A percentile compares a stretch with the other conserved stretches of the same genome.
These are phyloP conservation scores for Rhinophrynus dorsalis DNA, from an alignment of 2,797 vertebrate genomes.

Conservation along the genomic window DNA sequence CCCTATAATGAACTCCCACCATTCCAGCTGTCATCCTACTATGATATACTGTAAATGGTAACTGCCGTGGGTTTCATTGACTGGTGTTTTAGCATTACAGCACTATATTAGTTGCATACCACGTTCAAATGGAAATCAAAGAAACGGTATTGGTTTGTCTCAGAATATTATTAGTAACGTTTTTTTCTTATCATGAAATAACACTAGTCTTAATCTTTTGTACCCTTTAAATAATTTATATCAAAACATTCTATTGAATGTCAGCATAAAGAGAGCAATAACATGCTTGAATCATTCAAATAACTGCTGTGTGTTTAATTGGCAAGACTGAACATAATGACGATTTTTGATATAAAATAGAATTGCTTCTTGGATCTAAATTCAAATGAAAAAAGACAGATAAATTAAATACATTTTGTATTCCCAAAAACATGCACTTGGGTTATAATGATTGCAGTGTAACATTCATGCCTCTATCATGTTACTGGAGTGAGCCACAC, in stretches of 20 bases:
- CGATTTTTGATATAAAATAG: conserved; percentile 26
- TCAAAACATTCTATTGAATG: conserved; percentile 49
- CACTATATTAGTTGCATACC: conserved; percentile 66
- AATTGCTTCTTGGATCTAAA: conserved; percentile 21
- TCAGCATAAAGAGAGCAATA: conserved; percentile 44
- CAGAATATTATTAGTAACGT: conserved; percentile 56
- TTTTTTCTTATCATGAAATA: conserved; percentile 48
- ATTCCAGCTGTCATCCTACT: conserved; percentile 71
- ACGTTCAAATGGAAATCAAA: conserved; percentile 66
- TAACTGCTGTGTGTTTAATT: conserved; percentile 18
- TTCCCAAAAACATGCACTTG: too few relatives aligned
- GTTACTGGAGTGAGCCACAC: too few relatives aligned
- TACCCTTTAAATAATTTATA: conserved; percentile 43
- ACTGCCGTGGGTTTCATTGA: conserved; percentile 68
- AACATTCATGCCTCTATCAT: too few relatives aligned
- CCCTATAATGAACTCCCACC: conserved; percentile 83
- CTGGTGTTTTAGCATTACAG: conserved; percentile 64
- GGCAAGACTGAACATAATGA: conserved; percentile 12
- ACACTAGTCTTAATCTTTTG: conserved; percentile 50
- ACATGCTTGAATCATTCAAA: conserved; percentile 29
- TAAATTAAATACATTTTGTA: conserved; percentile 15
- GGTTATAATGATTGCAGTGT: too few relatives aligned
- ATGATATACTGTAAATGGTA: conserved; percentile 75
- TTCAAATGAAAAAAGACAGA: neutral
- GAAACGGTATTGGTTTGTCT: conserved; percentile 51